These are phyloP conservation scores for Molossus molossus DNA, from an alignment of 2,797 vertebrate species.

Conservation along the genomic window DNA sequence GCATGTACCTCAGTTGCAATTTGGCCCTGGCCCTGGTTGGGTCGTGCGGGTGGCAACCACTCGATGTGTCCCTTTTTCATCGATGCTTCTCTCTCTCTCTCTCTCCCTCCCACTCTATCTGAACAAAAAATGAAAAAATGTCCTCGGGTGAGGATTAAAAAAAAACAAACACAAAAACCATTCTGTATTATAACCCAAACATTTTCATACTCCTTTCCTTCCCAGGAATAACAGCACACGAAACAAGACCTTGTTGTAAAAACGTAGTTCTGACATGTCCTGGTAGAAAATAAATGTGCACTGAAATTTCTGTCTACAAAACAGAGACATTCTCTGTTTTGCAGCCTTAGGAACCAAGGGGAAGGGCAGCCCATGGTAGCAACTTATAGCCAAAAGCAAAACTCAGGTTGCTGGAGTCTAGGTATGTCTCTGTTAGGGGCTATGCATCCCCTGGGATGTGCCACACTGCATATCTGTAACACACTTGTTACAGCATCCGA, in stretches of 20 bases:
- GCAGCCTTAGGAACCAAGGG: conserved; percentile 18
- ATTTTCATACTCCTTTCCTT: conserved; percentile 33
- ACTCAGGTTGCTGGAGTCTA: neutral
- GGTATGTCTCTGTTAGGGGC: neutral
- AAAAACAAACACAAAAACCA: neutral
- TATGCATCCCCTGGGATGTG: neutral
- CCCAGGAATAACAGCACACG: conserved; percentile 39
- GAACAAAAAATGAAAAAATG: too few species aligned
- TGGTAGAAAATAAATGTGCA: conserved; percentile 24
- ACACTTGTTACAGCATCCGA: neutral
- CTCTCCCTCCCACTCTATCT: too few species aligned
- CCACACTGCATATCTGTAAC: neutral
- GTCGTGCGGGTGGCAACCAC: too few species aligned
- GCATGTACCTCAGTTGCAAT: too few species aligned
- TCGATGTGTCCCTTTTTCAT: too few species aligned
- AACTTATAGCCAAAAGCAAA: conserved; percentile 14
- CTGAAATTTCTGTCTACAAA: conserved; percentile 12
- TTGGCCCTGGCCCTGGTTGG: too few species aligned
- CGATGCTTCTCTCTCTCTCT: too few species aligned
- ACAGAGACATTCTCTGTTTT: conserved; percentile 2
- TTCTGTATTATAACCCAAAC: conserved; percentile 48
- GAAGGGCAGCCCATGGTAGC: neutral
- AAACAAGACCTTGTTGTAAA: conserved; percentile 51
- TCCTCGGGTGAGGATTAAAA: too few species aligned
- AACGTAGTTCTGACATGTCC: conserved; percentile 50